Conservation (phyloP, 2,797 vertebrate species). For the Acridotheres tristis region DNA sequence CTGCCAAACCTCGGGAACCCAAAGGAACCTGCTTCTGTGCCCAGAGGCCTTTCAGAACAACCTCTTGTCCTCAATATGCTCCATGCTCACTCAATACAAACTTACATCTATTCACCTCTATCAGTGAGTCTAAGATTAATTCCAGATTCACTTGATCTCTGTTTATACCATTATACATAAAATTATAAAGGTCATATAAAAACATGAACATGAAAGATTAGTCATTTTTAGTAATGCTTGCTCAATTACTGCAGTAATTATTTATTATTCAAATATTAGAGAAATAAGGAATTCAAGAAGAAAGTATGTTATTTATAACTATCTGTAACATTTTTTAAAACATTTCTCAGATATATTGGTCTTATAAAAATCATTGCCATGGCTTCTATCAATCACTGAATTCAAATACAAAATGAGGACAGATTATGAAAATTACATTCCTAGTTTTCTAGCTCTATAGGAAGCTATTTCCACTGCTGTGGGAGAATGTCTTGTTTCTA, state of each 20-base stretch:
- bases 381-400: neutral
- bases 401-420: neutral
- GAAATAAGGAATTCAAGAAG: neutral
- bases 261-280: neutral
- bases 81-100: neutral
- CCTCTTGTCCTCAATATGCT: neutral
- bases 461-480: neutral
- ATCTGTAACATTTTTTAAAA: neutral
- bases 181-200: neutral
- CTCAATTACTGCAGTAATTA: neutral
- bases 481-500: neutral
- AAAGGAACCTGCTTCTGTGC: neutral
- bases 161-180: neutral
- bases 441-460: neutral
- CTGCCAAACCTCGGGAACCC: neutral
- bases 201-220: neutral
- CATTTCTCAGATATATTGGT: neutral
- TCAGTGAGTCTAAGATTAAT: neutral
- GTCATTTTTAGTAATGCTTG: neutral
- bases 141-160: neutral
- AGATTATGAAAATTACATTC: neutral
- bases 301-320: neutral
- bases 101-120: neutral
- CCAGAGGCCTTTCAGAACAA: neutral
- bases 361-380: neutral